Evolutionary conservation across 2,888 invertebrate genomes (phyloP), one percentile per base, ranked within the genome.

Genomic region (Biston betularia): DNA sequence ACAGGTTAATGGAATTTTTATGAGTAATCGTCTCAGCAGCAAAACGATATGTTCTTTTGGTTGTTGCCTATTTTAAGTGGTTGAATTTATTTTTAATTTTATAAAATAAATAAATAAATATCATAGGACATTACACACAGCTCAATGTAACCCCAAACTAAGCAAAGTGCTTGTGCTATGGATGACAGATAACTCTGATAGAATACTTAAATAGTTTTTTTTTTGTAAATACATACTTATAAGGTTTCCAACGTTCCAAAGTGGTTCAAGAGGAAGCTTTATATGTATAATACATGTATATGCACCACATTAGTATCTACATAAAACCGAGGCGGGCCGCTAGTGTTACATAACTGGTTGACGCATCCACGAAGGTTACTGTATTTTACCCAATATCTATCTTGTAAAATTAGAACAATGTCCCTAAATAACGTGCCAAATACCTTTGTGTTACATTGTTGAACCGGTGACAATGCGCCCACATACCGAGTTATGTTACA

Each of bases 1-100:
- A 68, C 67, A 65, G 60, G 65, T 68, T 71, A 71, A 72, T 72
- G 69, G 68, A 62, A 70, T 59, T 63, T 40, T 59, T 59, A 68
- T 68, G 63, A 67, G 45, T 59, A 59, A 62, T 62, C 15, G 48
- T 52, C 38, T 33, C 45, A 40, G n/a, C 35, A 33, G 52, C 42
- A 14, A 53, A 62, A 60, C 63, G 52, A 34, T 54, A 12, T 33
- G 33, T 24, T n/a, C 24, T 72, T 55, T 57, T 58, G 63, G 61
- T 64, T 42, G 1, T 42, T 42, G 42, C 42, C 42, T 42, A 12
- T 42, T 42, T 12, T 42, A 42, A 42, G 10, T 24, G 3, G 24
- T 42, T 42, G 12, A 5, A 42, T 42, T 10, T 42, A 11, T 42
- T 12, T 12, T 11, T 10, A 42, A 42, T 10, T 9, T 42, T 35